phyloP scores from a whole-genome alignment of 2,797 vertebrate genomes.

The Todus mexicanus region DNA sequence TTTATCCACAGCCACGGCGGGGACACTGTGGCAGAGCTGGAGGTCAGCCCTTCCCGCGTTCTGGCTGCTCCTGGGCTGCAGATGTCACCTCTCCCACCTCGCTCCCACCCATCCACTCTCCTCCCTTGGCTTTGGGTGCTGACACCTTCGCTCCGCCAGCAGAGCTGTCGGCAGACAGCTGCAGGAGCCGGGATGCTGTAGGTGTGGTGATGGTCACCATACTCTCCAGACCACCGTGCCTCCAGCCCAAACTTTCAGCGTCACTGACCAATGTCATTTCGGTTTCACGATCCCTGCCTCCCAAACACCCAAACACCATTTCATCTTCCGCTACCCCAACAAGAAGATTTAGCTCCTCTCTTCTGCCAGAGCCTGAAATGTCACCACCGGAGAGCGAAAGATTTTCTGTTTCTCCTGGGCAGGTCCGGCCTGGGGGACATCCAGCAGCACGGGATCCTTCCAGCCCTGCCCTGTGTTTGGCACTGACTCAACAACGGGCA shows the following conservation, averaged over 20 bases:
- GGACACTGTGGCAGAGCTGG: not conserved
- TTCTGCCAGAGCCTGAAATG: not conserved
- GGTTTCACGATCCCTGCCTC: not conserved
- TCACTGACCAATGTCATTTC: not conserved
- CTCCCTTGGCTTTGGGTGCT: not conserved
- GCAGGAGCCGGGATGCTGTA: not conserved
- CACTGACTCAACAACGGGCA: fast-evolving
- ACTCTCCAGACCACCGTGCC: not conserved
- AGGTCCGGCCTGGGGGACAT: not conserved
- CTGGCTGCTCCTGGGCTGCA: not conserved
- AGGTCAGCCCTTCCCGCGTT: not conserved
- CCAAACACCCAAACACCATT: not conserved
- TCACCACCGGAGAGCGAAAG: not conserved
- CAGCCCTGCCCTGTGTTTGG: not conserved
- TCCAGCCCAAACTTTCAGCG: not conserved
- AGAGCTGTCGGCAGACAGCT: not conserved
- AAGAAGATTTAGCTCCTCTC: not conserved
- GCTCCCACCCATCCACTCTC: not conserved
- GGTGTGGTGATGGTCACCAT: not conserved
- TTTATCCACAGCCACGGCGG: not conserved
- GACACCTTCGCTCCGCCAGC: not conserved
- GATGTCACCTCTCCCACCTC: not conserved
- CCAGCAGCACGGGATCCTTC: not conserved
- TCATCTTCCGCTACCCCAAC: not conserved
- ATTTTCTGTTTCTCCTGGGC: not conserved